Conservation (phyloP, 1,140 invertebrate species). For the Zaprionus ghesquierei region DNA sequence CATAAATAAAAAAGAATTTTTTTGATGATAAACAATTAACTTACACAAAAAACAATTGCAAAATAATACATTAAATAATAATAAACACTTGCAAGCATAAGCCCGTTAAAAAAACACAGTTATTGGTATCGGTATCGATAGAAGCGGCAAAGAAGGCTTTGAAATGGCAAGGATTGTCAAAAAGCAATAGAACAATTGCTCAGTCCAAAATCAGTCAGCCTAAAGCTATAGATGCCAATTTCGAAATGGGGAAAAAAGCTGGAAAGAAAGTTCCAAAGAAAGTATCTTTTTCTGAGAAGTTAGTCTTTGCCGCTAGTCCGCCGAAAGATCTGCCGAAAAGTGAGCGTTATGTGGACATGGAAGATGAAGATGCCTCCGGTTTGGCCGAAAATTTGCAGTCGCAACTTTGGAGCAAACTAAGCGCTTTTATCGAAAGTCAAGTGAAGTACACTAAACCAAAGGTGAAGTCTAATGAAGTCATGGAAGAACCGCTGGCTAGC, state of each 20-base stretch:
- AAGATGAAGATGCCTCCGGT: neutral
- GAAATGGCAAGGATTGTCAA: too few relatives aligned
- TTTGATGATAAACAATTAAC: too few relatives aligned
- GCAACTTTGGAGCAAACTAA: neutral
- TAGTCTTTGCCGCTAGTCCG: neutral
- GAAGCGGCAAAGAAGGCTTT: too few relatives aligned
- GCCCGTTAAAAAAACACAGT: neutral
- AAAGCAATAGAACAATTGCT: neutral
- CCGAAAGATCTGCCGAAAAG: constrained; percentile 21
- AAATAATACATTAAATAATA: too few relatives aligned
- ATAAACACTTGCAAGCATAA: too few relatives aligned
- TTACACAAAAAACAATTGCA: too few relatives aligned
- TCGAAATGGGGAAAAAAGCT: neutral
- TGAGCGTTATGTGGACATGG: constrained; percentile 30
- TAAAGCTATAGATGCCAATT: neutral
- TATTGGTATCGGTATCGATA: neutral
- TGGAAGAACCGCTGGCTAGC: neutral
- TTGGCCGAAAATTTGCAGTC: neutral
- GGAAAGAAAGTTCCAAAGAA: neutral
- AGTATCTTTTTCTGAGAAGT: too few relatives aligned
- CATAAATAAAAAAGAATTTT: too few relatives aligned
- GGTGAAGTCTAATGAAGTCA: neutral
- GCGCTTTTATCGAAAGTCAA: neutral
- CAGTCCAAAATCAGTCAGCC: neutral
- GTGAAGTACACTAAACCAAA: neutral